Conservation (phyloP, 2,888 invertebrate species). For the Noctuana brunneofusca region DNA sequence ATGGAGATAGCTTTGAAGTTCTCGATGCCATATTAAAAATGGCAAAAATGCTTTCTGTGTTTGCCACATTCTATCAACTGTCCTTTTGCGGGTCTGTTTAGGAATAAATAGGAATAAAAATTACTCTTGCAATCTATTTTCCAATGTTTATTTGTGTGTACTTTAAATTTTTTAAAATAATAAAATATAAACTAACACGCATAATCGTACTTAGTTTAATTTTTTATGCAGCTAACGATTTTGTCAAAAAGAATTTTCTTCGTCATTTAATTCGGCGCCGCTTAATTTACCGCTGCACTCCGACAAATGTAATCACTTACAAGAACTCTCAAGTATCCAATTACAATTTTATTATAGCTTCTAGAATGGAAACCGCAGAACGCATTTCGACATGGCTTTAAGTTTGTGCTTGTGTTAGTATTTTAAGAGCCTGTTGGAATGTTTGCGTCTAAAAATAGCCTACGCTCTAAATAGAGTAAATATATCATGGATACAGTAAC, state of each 20-base stretch:
- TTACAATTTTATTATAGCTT: slow-evolving; percentile 35
- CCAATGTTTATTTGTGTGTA: no score
- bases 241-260: slow-evolving; percentile 12
- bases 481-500: neutral
- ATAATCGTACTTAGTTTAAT: neutral
- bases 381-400: slow-evolving; percentile 22
- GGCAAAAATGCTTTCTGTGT: no score
- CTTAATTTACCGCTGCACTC: slow-evolving; percentile 9
- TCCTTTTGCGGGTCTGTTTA: no score
- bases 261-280: slow-evolving; percentile 20
- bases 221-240: neutral
- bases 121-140: no score
- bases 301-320: slow-evolving; percentile 22
- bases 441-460: slow-evolving; percentile 24
- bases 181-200: no score
- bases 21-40: neutral
- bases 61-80: no score
- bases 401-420: slow-evolving; percentile 23
- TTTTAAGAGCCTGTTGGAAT: slow-evolving; percentile 25
- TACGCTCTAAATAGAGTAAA: slow-evolving; percentile 11
- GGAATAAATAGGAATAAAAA: no score
- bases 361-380: slow-evolving; percentile 34
- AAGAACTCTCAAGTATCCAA: slow-evolving; percentile 29
- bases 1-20: neutral
- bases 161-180: no score